Evolutionary conservation across 2,888 invertebrate species (phyloP).

Genomic region (Malthinus seriepunctatus): DNA sequence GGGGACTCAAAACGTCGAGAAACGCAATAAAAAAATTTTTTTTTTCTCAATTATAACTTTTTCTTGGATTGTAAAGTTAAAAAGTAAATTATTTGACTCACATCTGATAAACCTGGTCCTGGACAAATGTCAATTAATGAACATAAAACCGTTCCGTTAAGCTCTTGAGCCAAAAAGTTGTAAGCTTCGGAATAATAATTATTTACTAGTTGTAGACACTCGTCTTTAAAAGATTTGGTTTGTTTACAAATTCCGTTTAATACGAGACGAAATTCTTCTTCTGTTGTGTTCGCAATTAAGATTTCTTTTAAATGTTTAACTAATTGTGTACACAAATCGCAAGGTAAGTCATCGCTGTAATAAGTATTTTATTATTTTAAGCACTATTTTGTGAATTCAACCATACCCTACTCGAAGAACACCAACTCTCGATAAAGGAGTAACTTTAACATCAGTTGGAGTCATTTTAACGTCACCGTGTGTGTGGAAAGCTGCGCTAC

Average conservation of each 20-base stretch:
- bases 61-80: no score
- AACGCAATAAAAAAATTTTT: no score
- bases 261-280: conserved; percentile 77
- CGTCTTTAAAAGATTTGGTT: conserved; percentile 70
- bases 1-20: no score
- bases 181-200: conserved; percentile 80
- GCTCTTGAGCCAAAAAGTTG: conserved; percentile 65
- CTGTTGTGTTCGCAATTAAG: conserved; percentile 83
- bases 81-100: no score
- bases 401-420: conserved; percentile 55
- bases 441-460: conserved; percentile 59
- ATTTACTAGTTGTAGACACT: conserved; percentile 77
- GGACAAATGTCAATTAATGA: conserved; percentile 71
- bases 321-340: conserved; percentile 84
- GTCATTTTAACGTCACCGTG: conserved; percentile 64
- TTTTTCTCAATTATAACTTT: no score
- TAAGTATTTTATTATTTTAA: neutral
- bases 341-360: conserved; percentile 67
- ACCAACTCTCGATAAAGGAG: conserved; percentile 61
- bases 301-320: conserved; percentile 79
- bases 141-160: conserved; percentile 74
- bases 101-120: conserved; percentile 39
- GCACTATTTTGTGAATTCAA: neutral
- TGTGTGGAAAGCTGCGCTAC: conserved; percentile 66
- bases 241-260: conserved; percentile 80